A percentile compares a stretch with the other conserved stretches of the same genome.
Conservation (phyloP, 2,888 invertebrate genomes). For the Lithophane socia region DNA sequence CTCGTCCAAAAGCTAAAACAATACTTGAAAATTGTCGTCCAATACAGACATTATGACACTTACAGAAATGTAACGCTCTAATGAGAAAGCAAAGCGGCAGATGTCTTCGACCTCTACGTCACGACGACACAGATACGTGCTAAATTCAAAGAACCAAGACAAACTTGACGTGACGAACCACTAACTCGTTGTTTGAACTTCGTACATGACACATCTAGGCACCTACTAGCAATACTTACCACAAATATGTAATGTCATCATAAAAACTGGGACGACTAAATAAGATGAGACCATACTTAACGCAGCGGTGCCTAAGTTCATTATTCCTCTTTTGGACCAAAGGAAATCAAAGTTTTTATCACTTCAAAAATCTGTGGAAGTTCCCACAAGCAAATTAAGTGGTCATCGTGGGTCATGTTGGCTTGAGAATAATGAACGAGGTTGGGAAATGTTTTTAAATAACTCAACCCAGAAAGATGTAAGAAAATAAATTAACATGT, state of each 20-base stretch:
- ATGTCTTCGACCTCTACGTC: slow-evolving; percentile 83
- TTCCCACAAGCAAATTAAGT: slow-evolving; percentile 51
- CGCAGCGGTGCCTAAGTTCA: slow-evolving; percentile 54
- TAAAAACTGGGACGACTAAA: slow-evolving; percentile 70
- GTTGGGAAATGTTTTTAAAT: slow-evolving; percentile 28
- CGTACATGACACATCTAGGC: slow-evolving; percentile 60
- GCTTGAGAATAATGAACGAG: slow-evolving; percentile 36
- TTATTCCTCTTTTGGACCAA: slow-evolving; percentile 58
- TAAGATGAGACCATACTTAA: slow-evolving; percentile 62
- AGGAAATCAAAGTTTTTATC: slow-evolving; percentile 55
- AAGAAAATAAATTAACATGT: slow-evolving; percentile 11
- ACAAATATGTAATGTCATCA: slow-evolving; percentile 74
- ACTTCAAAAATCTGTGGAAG: slow-evolving; percentile 33
- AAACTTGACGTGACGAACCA: slow-evolving; percentile 84
- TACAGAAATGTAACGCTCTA: slow-evolving; percentile 86
- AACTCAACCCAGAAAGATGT: background rate
- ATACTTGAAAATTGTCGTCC: slow-evolving; percentile 51
- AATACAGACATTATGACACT: slow-evolving; percentile 65
- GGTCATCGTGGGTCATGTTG: slow-evolving; percentile 19
- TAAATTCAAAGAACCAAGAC: slow-evolving; percentile 84
- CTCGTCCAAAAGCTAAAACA: slow-evolving; percentile 38
- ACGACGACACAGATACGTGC: slow-evolving; percentile 85
- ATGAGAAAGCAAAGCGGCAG: slow-evolving; percentile 84
- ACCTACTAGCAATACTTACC: slow-evolving; percentile 60
- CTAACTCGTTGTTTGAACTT: slow-evolving; percentile 83